Conservation (phyloP, 2,113 vertebrate genomes). For the Varanus salvator region DNA sequence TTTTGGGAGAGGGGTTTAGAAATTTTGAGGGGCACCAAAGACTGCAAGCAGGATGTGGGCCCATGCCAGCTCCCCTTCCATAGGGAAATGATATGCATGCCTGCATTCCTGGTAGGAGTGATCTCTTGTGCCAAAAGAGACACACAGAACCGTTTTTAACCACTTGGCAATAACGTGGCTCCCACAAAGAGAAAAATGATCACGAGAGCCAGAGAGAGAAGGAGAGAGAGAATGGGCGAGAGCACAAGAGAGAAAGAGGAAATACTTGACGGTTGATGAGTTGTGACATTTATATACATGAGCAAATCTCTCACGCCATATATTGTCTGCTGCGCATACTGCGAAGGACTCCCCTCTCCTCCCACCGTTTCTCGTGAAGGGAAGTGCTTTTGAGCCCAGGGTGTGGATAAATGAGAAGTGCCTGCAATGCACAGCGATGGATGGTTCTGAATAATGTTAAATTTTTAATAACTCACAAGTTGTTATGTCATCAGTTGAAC, state of each 20-base stretch:
- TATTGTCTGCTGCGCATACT: conserved; percentile 42
- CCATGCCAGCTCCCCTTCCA: too few species aligned
- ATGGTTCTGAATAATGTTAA: conserved; percentile 54
- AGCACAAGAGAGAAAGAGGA: conserved; percentile 36
- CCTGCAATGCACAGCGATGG: conserved; percentile 34
- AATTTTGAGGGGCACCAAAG: too few species aligned
- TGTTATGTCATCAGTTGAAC: conserved; percentile 56
- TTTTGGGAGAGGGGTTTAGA: too few species aligned
- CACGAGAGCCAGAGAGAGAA: background rate
- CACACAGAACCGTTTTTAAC: background rate
- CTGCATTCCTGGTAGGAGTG: background rate
- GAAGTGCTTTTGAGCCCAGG: conserved; percentile 55
- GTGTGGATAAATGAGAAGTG: conserved; percentile 55
- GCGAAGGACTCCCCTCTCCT: conserved; percentile 38
- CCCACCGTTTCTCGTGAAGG: conserved; percentile 40
- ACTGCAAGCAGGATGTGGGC: too few species aligned
- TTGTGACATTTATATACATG: conserved; percentile 57
- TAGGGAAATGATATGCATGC: background rate
- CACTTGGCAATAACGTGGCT: background rate
- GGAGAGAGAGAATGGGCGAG: background rate
- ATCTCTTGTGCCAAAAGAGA: background rate
- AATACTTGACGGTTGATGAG: conserved; percentile 48
- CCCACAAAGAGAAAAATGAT: background rate
- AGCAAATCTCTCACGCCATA: conserved; percentile 27
- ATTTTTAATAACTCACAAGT: conserved; percentile 65